Conservation (phyloP, 2,888 invertebrate genomes). For the Elmis aenea region DNA sequence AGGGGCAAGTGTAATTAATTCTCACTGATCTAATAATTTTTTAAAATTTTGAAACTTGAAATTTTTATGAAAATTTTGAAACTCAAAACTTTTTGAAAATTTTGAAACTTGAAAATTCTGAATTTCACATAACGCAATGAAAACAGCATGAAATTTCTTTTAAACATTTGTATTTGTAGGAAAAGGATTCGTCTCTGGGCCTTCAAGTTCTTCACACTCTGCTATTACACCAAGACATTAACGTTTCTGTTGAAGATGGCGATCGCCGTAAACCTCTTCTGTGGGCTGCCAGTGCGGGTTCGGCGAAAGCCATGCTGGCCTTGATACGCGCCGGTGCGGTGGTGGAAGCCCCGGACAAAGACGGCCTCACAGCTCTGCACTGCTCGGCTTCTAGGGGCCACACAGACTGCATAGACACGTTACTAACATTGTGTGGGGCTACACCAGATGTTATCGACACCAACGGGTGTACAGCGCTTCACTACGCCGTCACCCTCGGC, state of each 20-base stretch:
- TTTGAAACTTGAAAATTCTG: too few relatives aligned
- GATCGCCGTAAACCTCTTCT: constrained; percentile 91
- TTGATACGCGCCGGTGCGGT: constrained; percentile 82
- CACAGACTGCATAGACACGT: constrained; percentile 81
- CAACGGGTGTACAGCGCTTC: constrained; percentile 93
- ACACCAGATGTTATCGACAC: constrained; percentile 85
- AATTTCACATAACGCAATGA: too few relatives aligned
- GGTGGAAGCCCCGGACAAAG: constrained; percentile 80
- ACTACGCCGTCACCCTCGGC: constrained; percentile 91
- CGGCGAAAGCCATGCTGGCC: constrained; percentile 84
- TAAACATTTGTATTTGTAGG: constrained; percentile 29
- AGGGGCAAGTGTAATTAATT: constrained; percentile 48
- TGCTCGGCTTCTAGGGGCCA: constrained; percentile 97
- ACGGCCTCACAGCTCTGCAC: constrained; percentile 91
- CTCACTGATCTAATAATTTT: not conserved
- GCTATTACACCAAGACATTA: constrained; percentile 68
- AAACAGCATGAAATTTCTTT: too few relatives aligned
- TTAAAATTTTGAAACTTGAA: not conserved
- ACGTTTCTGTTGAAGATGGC: constrained; percentile 81
- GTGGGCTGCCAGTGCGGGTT: constrained; percentile 98
- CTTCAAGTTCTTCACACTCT: constrained; percentile 76
- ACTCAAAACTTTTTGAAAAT: too few relatives aligned
- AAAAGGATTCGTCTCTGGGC: constrained; percentile 55
- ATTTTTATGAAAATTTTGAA: too few relatives aligned
- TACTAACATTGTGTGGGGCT: constrained; percentile 83